Evolutionary conservation across 2,888 invertebrate species (phyloP), one percentile per base, ranked within the genome.

Genomic region (Alloplasta piceator): DNA sequence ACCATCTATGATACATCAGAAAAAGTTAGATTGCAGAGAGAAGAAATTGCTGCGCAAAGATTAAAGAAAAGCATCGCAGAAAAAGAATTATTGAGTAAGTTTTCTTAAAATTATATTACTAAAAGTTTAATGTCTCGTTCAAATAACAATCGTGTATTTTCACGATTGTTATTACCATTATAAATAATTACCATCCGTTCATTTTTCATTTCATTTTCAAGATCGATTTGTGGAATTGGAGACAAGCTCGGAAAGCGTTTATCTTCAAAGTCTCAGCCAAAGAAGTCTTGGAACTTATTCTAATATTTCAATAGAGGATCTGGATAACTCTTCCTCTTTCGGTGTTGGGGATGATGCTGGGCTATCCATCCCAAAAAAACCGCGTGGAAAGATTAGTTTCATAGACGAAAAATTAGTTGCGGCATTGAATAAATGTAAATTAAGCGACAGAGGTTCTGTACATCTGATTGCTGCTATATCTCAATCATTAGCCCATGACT

Each of bases 361-460:
- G 41, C 68, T 55, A 68, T 68, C 56, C 9, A 68, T 56, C 56
- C 58, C 70, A 26, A 70, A 70, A 70, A 70, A 70, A 70, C 58
- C 58, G 56, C 58, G 56, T 43, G 70, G 70, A 43, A 70, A 5
- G 26, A 58, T 43, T 58, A 58, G 58, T 70, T 56, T 70, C n/a
- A 41, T 70, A n/a, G 43, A 70, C 46, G 70, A 70, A 26, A 70
- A 70, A 70, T 58, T 70, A 41, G 43, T 70, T 58, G 58, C 58
- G 36, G 58, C 58, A 58, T 58, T 70, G 26, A 58, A 56, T 58
- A 70, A 58, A 9, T 70, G 39, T 36, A 58, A 70, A 46, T 43
- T 70, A 36, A 36, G 39, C n/a, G 48, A 70, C 48, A 58, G 16
- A 68, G 52, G 38, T 41, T 12, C 68, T 43, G 63, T 63, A 46